Conservation (phyloP, 2,797 vertebrate genomes). For the Gallinago stenura region DNA sequence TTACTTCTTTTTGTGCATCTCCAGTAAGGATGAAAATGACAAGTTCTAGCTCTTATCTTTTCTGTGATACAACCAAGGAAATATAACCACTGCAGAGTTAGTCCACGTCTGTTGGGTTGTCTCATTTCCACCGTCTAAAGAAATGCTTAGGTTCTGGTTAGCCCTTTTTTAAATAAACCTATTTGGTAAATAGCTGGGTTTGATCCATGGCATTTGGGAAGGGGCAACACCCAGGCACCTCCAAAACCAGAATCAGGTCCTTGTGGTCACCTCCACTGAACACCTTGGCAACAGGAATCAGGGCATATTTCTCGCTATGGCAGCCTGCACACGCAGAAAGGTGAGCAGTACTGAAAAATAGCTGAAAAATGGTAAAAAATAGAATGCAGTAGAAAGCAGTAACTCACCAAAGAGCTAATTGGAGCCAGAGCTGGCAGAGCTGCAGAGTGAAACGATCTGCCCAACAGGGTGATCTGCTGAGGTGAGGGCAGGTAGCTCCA, state of each 20-base stretch:
- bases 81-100: neutral
- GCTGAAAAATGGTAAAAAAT: neutral
- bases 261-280: neutral
- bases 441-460: neutral
- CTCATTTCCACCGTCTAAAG: neutral
- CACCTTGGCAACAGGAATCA: neutral
- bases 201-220: neutral
- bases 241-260: neutral
- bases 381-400: neutral
- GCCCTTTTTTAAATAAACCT: neutral
- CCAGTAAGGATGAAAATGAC: neutral
- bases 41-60: neutral
- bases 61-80: neutral
- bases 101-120: neutral
- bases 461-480: neutral
- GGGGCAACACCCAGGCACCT: neutral
- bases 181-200: neutral
- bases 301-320: neutral
- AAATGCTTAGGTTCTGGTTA: constrained; percentile 31
- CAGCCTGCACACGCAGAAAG: rapidly evolving
- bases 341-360: neutral
- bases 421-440: neutral
- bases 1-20: neutral
- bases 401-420: neutral
- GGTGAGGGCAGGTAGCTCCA: neutral